Conservation (phyloP, 2,797 vertebrate species). For the Notolepis coatsorum region DNA sequence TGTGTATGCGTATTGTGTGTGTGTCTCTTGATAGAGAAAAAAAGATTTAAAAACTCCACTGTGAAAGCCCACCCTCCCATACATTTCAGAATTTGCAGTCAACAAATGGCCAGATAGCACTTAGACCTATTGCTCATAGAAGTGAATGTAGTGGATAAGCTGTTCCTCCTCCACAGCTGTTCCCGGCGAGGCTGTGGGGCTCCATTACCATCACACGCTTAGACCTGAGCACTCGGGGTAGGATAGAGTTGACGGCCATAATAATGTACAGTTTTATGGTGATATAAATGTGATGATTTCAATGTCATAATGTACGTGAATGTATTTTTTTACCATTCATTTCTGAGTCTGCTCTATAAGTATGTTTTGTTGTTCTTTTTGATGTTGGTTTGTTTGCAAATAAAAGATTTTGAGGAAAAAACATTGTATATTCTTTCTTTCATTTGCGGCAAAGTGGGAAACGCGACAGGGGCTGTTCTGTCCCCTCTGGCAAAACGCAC, state of each 20-base stretch:
- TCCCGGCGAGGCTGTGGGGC: slow-evolving; percentile 8
- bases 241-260: slow-evolving; percentile 10
- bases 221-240: slow-evolving; percentile 42
- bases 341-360: slow-evolving; percentile 74
- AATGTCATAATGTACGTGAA: slow-evolving; percentile 76
- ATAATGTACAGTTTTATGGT: slow-evolving; percentile 27
- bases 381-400: slow-evolving; percentile 73
- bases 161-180: slow-evolving; percentile 5
- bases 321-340: slow-evolving; percentile 74
- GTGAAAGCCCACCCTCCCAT: slow-evolving; percentile 77
- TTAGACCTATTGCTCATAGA: slow-evolving; percentile 13
- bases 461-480: no score
- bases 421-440: slow-evolving; percentile 4
- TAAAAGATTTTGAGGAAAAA: slow-evolving; percentile 66
- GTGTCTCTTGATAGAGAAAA: slow-evolving; percentile 34
- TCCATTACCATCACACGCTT: slow-evolving; percentile 30
- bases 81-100: slow-evolving; percentile 46
- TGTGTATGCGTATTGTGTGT: no score
- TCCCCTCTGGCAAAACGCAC: no score
- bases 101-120: slow-evolving; percentile 44
- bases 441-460: no score
- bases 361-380: slow-evolving; percentile 63
- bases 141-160: slow-evolving; percentile 38
- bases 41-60: slow-evolving; percentile 69
- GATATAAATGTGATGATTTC: slow-evolving; percentile 29